Evolutionary conservation across 2,888 invertebrate species (phyloP).

Genomic region (Mactromeris polynyma): DNA sequence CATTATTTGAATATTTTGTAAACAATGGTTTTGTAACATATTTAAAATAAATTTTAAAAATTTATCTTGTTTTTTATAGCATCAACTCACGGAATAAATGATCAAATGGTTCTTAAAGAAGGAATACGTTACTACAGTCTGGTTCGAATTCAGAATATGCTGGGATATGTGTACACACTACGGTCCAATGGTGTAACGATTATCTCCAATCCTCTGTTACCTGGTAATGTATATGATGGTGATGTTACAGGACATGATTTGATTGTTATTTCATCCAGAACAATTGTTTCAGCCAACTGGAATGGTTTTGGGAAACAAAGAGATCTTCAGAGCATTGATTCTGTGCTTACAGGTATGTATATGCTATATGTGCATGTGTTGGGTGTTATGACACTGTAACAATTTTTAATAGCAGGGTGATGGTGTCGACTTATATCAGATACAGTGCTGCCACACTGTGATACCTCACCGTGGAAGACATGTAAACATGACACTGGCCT

Average conservation of each 20-base stretch:
- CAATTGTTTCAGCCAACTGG: conserved; percentile 79
- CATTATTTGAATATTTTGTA: too few relatives aligned
- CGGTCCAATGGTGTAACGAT: conserved; percentile 79
- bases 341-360: conserved; percentile 66
- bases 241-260: conserved; percentile 73
- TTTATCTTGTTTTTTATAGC: conserved; percentile 50
- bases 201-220: conserved; percentile 75
- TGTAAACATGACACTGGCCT: too few relatives aligned
- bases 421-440: too few relatives aligned
- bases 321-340: conserved; percentile 48
- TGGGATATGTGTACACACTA: conserved; percentile 73
- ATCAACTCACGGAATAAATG: conserved; percentile 71
- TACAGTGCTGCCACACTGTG: too few relatives aligned
- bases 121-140: conserved; percentile 75
- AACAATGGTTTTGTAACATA: conserved; percentile 71
- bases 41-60: conserved; percentile 10
- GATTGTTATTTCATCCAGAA: conserved; percentile 66
- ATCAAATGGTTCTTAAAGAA: conserved; percentile 74
- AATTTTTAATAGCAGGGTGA: not conserved
- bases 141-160: conserved; percentile 74
- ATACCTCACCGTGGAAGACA: too few relatives aligned
- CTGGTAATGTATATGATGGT: conserved; percentile 79
- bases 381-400: too few relatives aligned
- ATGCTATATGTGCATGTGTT: too few relatives aligned
- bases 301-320: conserved; percentile 77